Evolutionary conservation across 1,140 invertebrate species (phyloP), one percentile per base, ranked within the genome.

Genomic region (Polypedilum vanderplanki): DNA sequence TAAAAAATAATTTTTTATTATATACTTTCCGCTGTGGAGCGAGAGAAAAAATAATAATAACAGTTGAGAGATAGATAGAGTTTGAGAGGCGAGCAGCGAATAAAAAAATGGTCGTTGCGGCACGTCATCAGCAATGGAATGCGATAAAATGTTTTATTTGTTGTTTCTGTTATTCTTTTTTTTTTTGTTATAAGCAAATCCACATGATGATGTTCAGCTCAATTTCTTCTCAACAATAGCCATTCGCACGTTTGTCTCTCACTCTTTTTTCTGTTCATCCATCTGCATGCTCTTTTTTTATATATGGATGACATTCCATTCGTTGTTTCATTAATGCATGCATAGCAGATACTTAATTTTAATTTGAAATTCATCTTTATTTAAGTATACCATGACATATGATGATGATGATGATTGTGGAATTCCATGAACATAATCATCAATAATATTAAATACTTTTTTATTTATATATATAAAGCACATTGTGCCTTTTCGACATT

Each of bases 61-160:
- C 4, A 57, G 46, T 57, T 4, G 10, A 57, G 15, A 46, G n/a
- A 57, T 57, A 57, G 46, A n/a, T 33, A 33, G 24, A 33, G 24
- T 33, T 15, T 17, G 17, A 22, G 17, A 70, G 20, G 17, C 15
- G 65, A 70, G 20, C 15, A 70, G 18, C 65, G 20, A 70, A 70
- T 20, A 70, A 18, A 22, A 18, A 70, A 70, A 70, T 70, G 65
- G 65, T 70, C 10, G 65, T 22, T 22, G 65, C 65, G 65, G 65
- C 65, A 70, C 65, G 65, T 70, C 65, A 70, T 70, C 65, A 70
- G 65, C 65, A 70, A 70, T 70, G 65, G 65, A 70, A 70, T 70
- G 65, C 65, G 65, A 70, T 70, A 70, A 70, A 70, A 70, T 17
- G 65, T 70, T 70, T 70, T 22, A 70, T 70, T 70, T 70, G 65